These are phyloP conservation scores for Petrophora chlorosata DNA, from an alignment of 2,888 invertebrate species.

Conservation along the genomic window DNA sequence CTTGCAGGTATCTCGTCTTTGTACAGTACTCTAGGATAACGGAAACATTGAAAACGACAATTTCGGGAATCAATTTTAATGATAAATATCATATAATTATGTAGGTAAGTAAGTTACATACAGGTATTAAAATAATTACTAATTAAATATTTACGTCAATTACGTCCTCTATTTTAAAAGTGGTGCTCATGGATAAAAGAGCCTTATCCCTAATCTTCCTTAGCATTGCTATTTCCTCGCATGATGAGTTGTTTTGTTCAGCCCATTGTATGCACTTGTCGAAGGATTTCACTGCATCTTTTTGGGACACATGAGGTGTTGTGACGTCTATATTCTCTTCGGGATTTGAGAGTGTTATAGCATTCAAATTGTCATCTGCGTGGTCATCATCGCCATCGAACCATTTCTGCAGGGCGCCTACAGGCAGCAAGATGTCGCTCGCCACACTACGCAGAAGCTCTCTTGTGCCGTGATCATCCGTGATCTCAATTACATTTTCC, in stretches of 20 bases:
- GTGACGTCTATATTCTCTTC: neutral
- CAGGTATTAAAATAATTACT: too few species aligned
- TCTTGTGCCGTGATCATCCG: neutral
- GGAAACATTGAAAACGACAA: too few species aligned
- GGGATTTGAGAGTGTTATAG: neutral
- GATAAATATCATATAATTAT: too few species aligned
- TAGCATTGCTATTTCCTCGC: conserved; percentile 9
- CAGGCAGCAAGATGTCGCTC: conserved; percentile 10
- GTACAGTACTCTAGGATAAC: too few species aligned
- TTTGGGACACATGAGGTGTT: neutral
- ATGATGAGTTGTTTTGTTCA: conserved; percentile 9
- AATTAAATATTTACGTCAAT: conserved; percentile 1
- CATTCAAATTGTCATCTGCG: neutral
- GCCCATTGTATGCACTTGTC: conserved; percentile 18
- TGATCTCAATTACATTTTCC: neutral
- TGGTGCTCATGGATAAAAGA: conserved; percentile 4
- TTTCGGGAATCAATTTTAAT: too few species aligned
- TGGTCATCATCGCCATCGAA: conserved; percentile 12
- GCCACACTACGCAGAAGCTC: conserved; percentile 14
- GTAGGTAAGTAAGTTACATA: too few species aligned
- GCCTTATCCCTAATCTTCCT: conserved; percentile 10
- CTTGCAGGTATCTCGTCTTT: too few species aligned
- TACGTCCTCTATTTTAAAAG: neutral
- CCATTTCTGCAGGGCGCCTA: conserved; percentile 11
- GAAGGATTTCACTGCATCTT: conserved; percentile 14